A percentile compares a stretch with the other conserved stretches of the same genome.
These are phyloP conservation scores for Habroteleia sp. DNA, from an alignment of 2,888 invertebrate genomes.

Conservation along the genomic window DNA sequence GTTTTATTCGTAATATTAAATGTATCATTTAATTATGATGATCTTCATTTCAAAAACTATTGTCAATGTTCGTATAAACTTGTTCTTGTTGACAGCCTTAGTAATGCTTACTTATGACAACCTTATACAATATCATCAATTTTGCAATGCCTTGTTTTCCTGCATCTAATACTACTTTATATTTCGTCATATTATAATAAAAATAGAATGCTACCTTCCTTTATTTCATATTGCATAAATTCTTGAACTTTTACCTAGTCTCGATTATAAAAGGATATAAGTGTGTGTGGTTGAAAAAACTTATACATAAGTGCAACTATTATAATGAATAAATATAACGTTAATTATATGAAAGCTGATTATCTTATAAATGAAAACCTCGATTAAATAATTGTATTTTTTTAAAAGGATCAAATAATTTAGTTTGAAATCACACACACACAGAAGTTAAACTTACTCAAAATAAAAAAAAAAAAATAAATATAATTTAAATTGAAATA, in stretches of 20 bases:
- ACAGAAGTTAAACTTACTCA: too few relatives aligned
- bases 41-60: constrained; percentile 36
- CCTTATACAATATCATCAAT: constrained; percentile 49
- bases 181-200: constrained; percentile 58
- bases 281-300: constrained; percentile 36
- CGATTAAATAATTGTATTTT: too few relatives aligned
- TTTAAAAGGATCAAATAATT: too few relatives aligned
- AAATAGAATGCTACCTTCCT: constrained; percentile 51
- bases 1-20: too few relatives aligned
- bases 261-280: constrained; percentile 42
- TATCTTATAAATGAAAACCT: too few relatives aligned
- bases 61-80: constrained; percentile 24
- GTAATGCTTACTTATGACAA: constrained; percentile 23
- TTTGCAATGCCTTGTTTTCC: constrained; percentile 51
- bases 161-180: constrained; percentile 50
- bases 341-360: constrained; percentile 24
- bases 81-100: constrained; percentile 16
- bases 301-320: background rate
- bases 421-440: too few relatives aligned
- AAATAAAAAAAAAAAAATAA: too few relatives aligned
- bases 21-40: too few relatives aligned
- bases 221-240: constrained; percentile 56
- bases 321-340: constrained; percentile 39
- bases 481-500: too few relatives aligned
- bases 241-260: constrained; percentile 56